phyloP scores from a whole-genome alignment of 2,888 invertebrate genomes.

The Caradrina clavipalpis region DNA sequence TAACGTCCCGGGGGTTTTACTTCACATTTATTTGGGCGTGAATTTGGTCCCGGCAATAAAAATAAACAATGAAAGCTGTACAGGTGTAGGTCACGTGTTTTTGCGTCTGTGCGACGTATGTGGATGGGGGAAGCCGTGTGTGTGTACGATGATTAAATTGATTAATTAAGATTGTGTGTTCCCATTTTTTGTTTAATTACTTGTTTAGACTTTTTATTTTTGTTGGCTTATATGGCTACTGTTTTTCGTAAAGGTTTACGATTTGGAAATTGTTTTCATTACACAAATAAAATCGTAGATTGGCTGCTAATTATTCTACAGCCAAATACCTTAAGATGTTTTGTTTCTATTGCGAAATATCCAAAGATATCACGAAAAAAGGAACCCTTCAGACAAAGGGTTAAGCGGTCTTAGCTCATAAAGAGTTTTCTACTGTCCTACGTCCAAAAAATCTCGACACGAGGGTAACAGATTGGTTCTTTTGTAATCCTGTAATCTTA shows the following conservation, averaged over 20 bases:
- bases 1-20: conserved; percentile 79
- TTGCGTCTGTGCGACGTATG: conserved; percentile 23
- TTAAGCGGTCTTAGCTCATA: too few species aligned
- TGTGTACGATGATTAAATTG: conserved; percentile 50
- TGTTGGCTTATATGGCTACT: neutral
- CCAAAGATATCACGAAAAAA: too few species aligned
- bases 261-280: neutral
- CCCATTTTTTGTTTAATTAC: conserved; percentile 23
- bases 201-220: conserved; percentile 19
- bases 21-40: conserved; percentile 86
- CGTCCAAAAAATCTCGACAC: too few species aligned
- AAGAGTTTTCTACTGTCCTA: too few species aligned
- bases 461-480: too few species aligned
- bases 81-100: conserved; percentile 61
- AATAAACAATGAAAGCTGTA: conserved; percentile 83
- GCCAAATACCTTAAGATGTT: too few species aligned
- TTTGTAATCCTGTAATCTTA: neutral
- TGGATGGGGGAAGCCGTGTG: conserved; percentile 15
- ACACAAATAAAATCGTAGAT: neutral
- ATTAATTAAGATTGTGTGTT: conserved; percentile 56
- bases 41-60: conserved; percentile 84
- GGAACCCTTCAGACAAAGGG: too few species aligned
- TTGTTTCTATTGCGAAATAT: too few species aligned
- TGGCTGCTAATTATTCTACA: neutral
- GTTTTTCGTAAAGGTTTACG: neutral